Base-by-base conservation (phyloP, 1,140 invertebrate species). In the Muscidifurax raptorellus region DNA sequence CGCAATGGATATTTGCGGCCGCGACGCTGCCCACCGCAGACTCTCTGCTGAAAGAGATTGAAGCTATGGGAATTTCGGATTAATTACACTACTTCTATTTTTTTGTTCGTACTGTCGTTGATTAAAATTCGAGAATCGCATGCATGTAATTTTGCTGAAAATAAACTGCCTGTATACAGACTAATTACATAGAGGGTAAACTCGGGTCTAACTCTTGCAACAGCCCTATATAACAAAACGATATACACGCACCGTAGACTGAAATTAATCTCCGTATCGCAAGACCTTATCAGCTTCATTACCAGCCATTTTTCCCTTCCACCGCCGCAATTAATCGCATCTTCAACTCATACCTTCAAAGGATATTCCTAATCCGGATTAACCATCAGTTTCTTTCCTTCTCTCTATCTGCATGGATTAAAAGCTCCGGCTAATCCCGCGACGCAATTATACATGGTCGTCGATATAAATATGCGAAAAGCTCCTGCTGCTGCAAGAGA, bases 1-100 rank as follows among this genome's bases (percentile, higher is more conserved):
- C 47, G 67, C 67, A 72, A 81, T 72, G 67, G 67, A 81, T 81
- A 72, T 81, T 81, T 81, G 67, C 67, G 79, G 79, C 66, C 44
- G 27, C 15, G 32, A 18, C 52, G 18, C 52, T 40, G 52, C 15
- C 52, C 52, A 69, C 79, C 64, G 40, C 79, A 81, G 79, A 81
- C 64, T 13, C 44, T 80, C 36, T 25, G 44, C 28, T 32, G 27
- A 47, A 32, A 27, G 67, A 81, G 69, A 72, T 81, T 81, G 67
- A 72, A 71, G 52, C 52, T n/a, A 59, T 59, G 52, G 22, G 52
- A 59, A 59, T 59, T 59, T n/a, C 52, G 52, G 52, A 22, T 59
- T 59, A 59, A 59, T 59, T 59, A 59, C 52, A 59, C 52, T 18
- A 18, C 18, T 7, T 18, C 15, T 10, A 10, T 40, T n/a, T 22